Base-by-base conservation (phyloP, 2,113 vertebrate species). In the Salvator merianae region DNA sequence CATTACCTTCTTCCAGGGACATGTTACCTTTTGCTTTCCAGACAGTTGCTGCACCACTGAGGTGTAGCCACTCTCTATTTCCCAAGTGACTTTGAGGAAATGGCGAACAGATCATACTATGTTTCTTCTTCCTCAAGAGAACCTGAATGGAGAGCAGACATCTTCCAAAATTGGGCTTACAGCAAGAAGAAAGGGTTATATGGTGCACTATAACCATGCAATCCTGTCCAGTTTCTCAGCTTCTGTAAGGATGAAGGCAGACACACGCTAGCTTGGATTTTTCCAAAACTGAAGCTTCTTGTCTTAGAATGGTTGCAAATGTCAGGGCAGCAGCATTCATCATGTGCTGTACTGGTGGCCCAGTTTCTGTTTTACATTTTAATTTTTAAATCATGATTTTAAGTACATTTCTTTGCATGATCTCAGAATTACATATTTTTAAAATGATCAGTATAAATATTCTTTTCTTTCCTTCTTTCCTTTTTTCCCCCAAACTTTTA, bases 401-500 rank as follows among this genome's bases (percentile, higher is more conserved):
- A 71, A 77, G 18, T 32, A 53, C 43, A n/a, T 75, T n/a, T 4
- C 73, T 32, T 13, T 24, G n/a, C n/a, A 24, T n/a, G 26, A 22
- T 10, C 28, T 30, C 9, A 24, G 69, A 62, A 82, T 22, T 28
- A 34, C 3, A 14, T 77, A 28, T 32, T 32, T 32, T 53, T 36
- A 77, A 76, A 68, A 47, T 47, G 43, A 47, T 47, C 5, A 47
- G 18, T 28, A n/a, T 50, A 36, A 43, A 77, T 53, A 12, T 47
- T n/a, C n/a, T n/a, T 47, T 3, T n/a, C 9, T n/a, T 34, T 70
- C 55, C 12, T 10, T 38, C 13, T 28, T 32, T 65, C 30, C 53
- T 24, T 91, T 91, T 74, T 91, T 71, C 89, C 22, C 91, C 77
- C 55, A 34, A 12, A 34, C 26, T 36, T 91, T 74, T 83, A 98